These are phyloP conservation scores for Tenthredo amoena DNA, from an alignment of 2,888 invertebrate genomes.

Conservation along the genomic window DNA sequence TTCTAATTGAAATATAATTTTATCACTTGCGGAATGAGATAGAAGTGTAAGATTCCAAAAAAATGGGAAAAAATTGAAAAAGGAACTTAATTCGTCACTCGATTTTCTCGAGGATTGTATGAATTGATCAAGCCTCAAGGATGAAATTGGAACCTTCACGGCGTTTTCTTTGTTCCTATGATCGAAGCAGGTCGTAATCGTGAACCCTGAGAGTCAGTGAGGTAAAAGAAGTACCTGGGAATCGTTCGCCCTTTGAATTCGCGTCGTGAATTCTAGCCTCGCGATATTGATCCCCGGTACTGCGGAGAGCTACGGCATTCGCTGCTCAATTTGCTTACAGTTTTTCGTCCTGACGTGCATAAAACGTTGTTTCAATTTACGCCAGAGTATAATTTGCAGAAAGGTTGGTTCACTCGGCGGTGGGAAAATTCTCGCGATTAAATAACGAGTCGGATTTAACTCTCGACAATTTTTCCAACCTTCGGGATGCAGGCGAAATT, in stretches of 20 bases:
- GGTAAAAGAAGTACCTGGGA: constrained; percentile 40
- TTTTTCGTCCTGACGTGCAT: neutral
- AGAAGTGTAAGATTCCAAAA: neutral
- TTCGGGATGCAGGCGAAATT: neutral
- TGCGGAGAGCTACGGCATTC: neutral
- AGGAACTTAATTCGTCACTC: neutral
- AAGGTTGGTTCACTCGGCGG: neutral
- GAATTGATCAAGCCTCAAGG: neutral
- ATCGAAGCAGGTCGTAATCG: neutral
- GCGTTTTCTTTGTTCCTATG: neutral
- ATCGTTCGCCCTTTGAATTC: constrained; percentile 42
- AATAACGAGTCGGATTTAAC: neutral
- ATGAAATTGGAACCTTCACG: neutral
- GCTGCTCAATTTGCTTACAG: neutral
- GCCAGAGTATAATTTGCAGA: neutral
- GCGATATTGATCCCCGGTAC: constrained; percentile 13
- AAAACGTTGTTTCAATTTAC: neutral
- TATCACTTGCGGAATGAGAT: neutral
- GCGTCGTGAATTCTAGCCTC: constrained; percentile 15
- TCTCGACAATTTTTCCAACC: neutral
- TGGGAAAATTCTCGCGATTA: neutral
- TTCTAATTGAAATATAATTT: neutral
- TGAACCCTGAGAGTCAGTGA: neutral
- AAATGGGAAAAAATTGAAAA: neutral
- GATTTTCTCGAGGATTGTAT: neutral